A percentile compares a stretch with the other conserved stretches of the same genome.
These are phyloP conservation scores for Calliphora vomitoria DNA, from an alignment of 2,888 invertebrate genomes.

Conservation along the genomic window DNA sequence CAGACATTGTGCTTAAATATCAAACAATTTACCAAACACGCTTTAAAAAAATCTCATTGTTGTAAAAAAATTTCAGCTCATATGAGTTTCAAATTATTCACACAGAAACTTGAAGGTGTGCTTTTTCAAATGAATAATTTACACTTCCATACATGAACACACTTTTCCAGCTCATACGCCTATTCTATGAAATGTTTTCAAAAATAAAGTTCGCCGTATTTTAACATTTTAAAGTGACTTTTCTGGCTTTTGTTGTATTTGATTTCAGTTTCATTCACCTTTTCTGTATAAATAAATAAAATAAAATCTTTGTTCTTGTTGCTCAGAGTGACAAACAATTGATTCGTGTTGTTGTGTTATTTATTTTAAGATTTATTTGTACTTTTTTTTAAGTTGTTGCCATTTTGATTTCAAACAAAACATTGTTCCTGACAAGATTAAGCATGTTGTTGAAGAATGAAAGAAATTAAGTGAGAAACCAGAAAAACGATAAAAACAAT, in stretches of 20 bases:
- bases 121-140: not conserved
- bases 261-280: not conserved
- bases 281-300: not conserved
- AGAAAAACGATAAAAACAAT: not conserved
- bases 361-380: not conserved
- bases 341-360: slow-evolving; percentile 18
- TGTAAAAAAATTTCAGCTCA: not conserved
- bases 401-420: not conserved
- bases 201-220: not conserved
- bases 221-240: not conserved
- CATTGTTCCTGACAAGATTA: not conserved
- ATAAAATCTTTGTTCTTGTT: not conserved
- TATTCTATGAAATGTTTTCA: not conserved
- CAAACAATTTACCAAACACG: too few relatives aligned
- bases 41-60: too few relatives aligned
- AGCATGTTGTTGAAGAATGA: not conserved
- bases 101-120: not conserved
- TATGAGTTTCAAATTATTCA: not conserved
- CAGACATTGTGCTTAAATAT: too few relatives aligned
- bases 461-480: not conserved
- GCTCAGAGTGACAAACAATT: slow-evolving; percentile 29
- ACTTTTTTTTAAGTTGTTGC: slow-evolving; percentile 4
- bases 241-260: not conserved
- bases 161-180: not conserved
- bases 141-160: not conserved